Conservation (phyloP, 2,888 invertebrate genomes). For the Heliconius ismenius region DNA sequence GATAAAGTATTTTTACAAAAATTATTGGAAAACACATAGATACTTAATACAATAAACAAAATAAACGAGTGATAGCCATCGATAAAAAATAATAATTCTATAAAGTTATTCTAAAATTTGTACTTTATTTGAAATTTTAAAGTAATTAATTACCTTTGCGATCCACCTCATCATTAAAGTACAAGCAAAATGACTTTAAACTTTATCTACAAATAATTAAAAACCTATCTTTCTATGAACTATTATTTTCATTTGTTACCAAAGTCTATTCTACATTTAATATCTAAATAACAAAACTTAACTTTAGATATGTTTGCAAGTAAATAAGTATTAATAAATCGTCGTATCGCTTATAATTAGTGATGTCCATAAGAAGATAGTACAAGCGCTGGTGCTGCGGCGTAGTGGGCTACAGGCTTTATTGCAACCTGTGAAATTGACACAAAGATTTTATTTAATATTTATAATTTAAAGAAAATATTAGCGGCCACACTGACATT, state of each 20-base stretch:
- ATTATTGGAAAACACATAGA: no score
- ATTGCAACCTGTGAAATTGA: constrained; percentile 49
- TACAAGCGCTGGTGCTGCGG: constrained; percentile 62
- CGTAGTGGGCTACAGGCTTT: constrained; percentile 70
- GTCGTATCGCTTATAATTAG: constrained; percentile 35
- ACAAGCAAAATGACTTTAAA: background rate
- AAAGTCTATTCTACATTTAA: background rate
- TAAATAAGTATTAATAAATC: background rate
- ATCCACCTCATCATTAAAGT: background rate
- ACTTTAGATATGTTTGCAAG: constrained; percentile 8
- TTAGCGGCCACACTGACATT: no score
- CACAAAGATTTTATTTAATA: background rate
- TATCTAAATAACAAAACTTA: background rate
- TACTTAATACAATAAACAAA: no score
- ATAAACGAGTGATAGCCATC: no score
- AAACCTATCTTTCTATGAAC: no score
- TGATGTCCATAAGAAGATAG: constrained; percentile 62
- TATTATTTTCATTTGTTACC: background rate
- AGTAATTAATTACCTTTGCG: background rate
- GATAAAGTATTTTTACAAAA: no score
- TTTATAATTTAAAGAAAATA: no score
- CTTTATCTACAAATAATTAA: no score
- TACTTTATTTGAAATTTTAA: background rate
- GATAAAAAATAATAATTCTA: background rate
- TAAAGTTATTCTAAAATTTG: background rate